Evolutionary conservation across 2,113 vertebrate genomes (phyloP).

Genomic region (Atractosteus spatula): DNA sequence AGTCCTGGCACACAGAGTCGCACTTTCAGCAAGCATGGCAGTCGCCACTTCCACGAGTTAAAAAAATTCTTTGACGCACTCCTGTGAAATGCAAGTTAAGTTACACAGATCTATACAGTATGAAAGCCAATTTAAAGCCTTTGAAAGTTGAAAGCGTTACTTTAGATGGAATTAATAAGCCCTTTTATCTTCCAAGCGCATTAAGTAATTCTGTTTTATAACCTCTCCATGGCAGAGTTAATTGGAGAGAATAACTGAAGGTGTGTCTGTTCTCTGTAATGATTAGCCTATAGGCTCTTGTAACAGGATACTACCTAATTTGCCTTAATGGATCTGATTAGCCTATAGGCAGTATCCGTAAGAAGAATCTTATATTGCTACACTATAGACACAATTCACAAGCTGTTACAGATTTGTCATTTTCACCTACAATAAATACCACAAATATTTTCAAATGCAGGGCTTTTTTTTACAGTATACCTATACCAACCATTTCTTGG

Average conservation of each 20-base stretch:
- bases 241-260: constrained; percentile 56
- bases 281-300: constrained; percentile 55
- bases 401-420: too few relatives aligned
- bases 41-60: constrained; percentile 35
- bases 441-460: too few relatives aligned
- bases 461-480: too few relatives aligned
- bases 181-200: constrained; percentile 53
- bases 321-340: background rate
- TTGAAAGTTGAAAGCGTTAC: constrained; percentile 55
- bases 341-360: background rate
- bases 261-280: constrained; percentile 49
- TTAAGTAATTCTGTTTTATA: constrained; percentile 49
- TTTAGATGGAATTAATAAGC: constrained; percentile 67
- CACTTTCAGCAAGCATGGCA: constrained; percentile 44
- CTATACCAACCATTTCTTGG: too few relatives aligned
- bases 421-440: too few relatives aligned
- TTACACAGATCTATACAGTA: background rate
- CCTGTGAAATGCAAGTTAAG: constrained; percentile 16
- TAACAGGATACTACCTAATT: background rate
- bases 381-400: too few relatives aligned
- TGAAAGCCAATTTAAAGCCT: constrained; percentile 46
- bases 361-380: background rate
- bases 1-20: too few relatives aligned
- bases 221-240: constrained; percentile 56
- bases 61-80: too few relatives aligned